phyloP scores from a whole-genome alignment of 2,797 vertebrate genomes.

The Ctenochaetus hawaiiensis region DNA sequence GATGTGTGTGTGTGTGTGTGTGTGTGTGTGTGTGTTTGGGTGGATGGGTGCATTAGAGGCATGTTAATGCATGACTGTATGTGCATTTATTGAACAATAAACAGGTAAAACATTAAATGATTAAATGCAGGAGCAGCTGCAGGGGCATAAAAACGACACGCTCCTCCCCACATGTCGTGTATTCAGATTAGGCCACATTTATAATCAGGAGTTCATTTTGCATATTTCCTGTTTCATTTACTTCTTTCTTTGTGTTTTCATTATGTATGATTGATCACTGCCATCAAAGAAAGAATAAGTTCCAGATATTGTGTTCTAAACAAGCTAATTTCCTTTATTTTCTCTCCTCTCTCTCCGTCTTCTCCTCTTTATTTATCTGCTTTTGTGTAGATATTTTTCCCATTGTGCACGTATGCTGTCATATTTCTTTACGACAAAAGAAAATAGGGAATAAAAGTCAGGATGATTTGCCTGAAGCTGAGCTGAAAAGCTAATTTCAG shows the following conservation, averaged over 20 bases:
- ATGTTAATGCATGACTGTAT: constrained; percentile 5
- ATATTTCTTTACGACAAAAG: constrained; percentile 15
- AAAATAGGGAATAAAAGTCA: constrained; percentile 6
- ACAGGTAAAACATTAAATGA: constrained; percentile 36
- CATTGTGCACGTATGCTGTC: constrained; percentile 1
- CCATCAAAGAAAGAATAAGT: constrained; percentile 21
- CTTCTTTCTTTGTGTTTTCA: constrained; percentile 24
- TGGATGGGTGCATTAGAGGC: neutral
- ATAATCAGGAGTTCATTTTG: constrained; percentile 16
- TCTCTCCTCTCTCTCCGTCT: neutral
- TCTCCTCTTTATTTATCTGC: no score
- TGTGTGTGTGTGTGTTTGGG: neutral
- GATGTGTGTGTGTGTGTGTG: constrained; percentile 5
- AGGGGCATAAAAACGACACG: constrained; percentile 16
- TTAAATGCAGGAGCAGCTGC: constrained; percentile 53
- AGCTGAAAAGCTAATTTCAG: neutral
- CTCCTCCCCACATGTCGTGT: constrained; percentile 3
- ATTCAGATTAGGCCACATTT: constrained; percentile 25
- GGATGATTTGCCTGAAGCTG: neutral
- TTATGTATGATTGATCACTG: constrained; percentile 33
- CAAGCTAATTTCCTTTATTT: constrained; percentile 20
- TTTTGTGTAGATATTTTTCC: neutral
- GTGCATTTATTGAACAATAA: constrained; percentile 11
- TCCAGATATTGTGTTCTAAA: constrained; percentile 37
- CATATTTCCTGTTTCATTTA: constrained; percentile 20